A percentile compares a stretch with the other conserved stretches of the same genome.
Evolutionary conservation across 1,140 invertebrate genomes (phyloP).

Genomic region (Phocides pigmalion): DNA sequence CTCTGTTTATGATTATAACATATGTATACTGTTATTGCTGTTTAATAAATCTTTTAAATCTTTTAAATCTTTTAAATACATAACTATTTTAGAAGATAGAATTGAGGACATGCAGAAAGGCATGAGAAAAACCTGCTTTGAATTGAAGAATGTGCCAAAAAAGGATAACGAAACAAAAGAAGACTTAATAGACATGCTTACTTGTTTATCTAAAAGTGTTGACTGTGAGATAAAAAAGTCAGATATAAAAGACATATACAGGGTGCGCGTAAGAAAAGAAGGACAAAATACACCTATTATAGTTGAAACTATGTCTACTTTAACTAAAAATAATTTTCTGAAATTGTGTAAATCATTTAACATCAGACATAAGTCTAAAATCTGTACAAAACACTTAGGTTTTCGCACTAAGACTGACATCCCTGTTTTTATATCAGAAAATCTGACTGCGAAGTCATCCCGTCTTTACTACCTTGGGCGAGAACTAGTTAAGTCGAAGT

Average conservation of each 20-base stretch:
- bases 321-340: slow-evolving; percentile 26
- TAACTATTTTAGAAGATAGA: slow-evolving; percentile 26
- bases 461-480: slow-evolving; percentile 15
- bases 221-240: slow-evolving; percentile 10
- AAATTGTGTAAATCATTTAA: slow-evolving; percentile 31
- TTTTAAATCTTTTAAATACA: too few relatives aligned
- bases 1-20: too few relatives aligned
- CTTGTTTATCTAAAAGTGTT: slow-evolving; percentile 17
- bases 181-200: slow-evolving; percentile 24
- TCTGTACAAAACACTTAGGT: slow-evolving; percentile 16
- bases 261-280: slow-evolving; percentile 19
- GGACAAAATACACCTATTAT: slow-evolving; percentile 32
- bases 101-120: slow-evolving; percentile 20
- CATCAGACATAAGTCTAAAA: slow-evolving; percentile 18
- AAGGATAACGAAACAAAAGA: slow-evolving; percentile 28
- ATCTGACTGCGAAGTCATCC: slow-evolving; percentile 8
- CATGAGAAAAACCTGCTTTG: neutral
- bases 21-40: too few relatives aligned
- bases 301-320: slow-evolving; percentile 22
- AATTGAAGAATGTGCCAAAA: slow-evolving; percentile 34
- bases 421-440: slow-evolving; percentile 20
- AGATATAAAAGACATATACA: slow-evolving; percentile 32
- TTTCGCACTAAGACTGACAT: neutral
- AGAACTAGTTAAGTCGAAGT: neutral
- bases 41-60: too few relatives aligned